Evolutionary conservation across 2,888 invertebrate species (phyloP).

Genomic region (Lymantria monacha): DNA sequence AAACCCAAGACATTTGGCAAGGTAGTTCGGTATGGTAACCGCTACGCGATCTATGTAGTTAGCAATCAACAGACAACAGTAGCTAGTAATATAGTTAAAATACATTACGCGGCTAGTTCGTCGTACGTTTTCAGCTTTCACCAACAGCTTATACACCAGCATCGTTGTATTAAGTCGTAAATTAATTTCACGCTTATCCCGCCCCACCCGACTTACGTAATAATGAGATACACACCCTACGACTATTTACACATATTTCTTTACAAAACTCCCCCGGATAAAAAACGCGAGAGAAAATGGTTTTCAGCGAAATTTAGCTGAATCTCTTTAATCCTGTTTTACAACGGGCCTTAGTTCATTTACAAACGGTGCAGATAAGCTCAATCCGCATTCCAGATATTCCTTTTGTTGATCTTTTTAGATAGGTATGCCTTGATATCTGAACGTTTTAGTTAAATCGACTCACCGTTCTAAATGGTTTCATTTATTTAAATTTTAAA

Average conservation of each 20-base stretch:
- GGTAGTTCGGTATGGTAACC: too few species aligned
- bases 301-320: constrained; percentile 30
- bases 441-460: constrained; percentile 26
- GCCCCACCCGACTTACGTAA: constrained; percentile 28
- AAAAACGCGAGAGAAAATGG: constrained; percentile 32
- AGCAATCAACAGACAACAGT: too few species aligned
- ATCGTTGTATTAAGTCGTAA: constrained; percentile 63
- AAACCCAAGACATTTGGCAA: too few species aligned
- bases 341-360: constrained; percentile 55
- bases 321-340: constrained; percentile 55
- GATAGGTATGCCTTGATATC: constrained; percentile 40
- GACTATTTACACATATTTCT: constrained; percentile 53
- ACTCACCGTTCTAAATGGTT: too few species aligned
- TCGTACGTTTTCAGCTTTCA: constrained; percentile 10
- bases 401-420: constrained; percentile 49
- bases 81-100: too few species aligned
- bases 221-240: constrained; percentile 54
- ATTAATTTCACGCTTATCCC: constrained; percentile 61
- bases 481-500: too few species aligned
- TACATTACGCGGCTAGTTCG: not conserved
- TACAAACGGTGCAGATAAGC: constrained; percentile 52
- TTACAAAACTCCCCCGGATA: constrained; percentile 27
- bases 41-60: too few species aligned
- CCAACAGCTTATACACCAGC: constrained; percentile 22
- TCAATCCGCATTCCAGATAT: constrained; percentile 46